phyloP scores from a whole-genome alignment of 2,888 invertebrate species.

The Steinernema carpocapsae region DNA sequence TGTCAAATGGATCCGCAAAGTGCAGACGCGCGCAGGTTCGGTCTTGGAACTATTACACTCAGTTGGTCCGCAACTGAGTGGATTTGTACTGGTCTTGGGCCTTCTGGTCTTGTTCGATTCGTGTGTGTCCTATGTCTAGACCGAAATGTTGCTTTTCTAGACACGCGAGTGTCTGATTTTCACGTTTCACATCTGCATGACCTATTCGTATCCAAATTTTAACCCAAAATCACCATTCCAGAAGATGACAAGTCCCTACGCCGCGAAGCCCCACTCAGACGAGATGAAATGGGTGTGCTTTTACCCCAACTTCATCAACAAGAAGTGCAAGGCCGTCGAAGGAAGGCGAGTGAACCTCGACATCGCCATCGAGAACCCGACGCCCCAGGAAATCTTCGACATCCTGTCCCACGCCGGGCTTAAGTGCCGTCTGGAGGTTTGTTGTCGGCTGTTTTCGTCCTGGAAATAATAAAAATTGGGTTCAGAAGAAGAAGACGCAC shows the following conservation, averaged over 20 bases:
- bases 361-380: slow-evolving; percentile 89
- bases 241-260: neutral
- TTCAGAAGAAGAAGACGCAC: slow-evolving; percentile 77
- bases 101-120: no score
- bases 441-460: slow-evolving; percentile 36
- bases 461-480: slow-evolving; percentile 71
- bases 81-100: no score
- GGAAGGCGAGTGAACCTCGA: slow-evolving; percentile 78
- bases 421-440: slow-evolving; percentile 81
- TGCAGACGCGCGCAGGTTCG: no score
- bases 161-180: no score
- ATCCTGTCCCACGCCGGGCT: slow-evolving; percentile 84
- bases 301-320: slow-evolving; percentile 94
- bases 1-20: no score
- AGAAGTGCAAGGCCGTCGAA: slow-evolving; percentile 85
- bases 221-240: neutral
- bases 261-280: slow-evolving; percentile 3
- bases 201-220: neutral
- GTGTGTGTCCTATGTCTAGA: no score
- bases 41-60: no score
- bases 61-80: no score
- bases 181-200: neutral
- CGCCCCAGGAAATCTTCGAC: slow-evolving; percentile 90
- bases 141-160: no score
- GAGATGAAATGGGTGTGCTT: slow-evolving; percentile 82